phyloP scores from a whole-genome alignment of 1,140 invertebrate species.

The Apocrypta bakeri region DNA sequence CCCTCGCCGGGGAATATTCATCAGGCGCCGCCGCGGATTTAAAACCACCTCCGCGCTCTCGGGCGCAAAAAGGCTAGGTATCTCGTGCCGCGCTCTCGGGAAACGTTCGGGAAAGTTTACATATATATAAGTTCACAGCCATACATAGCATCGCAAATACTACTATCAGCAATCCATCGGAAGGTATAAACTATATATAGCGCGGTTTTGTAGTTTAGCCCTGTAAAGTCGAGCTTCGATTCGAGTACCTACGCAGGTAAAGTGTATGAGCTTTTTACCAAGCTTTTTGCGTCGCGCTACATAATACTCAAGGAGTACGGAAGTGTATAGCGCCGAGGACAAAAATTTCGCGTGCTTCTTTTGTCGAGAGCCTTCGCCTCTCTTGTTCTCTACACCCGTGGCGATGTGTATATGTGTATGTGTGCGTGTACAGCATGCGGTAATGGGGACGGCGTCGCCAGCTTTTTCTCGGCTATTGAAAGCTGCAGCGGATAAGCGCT shows the following conservation, averaged over 20 bases:
- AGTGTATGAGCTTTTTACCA: neutral
- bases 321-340: neutral
- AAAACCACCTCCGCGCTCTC: conserved; percentile 45
- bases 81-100: neutral
- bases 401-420: neutral
- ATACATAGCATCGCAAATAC: too few species aligned
- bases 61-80: neutral
- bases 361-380: neutral
- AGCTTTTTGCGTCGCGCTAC: neutral
- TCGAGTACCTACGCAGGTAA: neutral
- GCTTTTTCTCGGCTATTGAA: neutral
- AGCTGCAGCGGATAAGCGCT: neutral
- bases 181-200: neutral
- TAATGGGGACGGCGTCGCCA: neutral
- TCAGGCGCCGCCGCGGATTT: conserved; percentile 33
- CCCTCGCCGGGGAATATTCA: conserved; percentile 47
- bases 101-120: conserved; percentile 2
- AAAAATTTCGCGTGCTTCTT: neutral
- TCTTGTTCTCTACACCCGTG: neutral
- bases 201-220: too few species aligned
- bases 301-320: too few species aligned
- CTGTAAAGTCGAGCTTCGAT: neutral
- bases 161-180: too few species aligned
- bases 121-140: too few species aligned
- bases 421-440: neutral